phyloP scores from a whole-genome alignment of 1,140 invertebrate species.

The Drosophila biarmipes region DNA sequence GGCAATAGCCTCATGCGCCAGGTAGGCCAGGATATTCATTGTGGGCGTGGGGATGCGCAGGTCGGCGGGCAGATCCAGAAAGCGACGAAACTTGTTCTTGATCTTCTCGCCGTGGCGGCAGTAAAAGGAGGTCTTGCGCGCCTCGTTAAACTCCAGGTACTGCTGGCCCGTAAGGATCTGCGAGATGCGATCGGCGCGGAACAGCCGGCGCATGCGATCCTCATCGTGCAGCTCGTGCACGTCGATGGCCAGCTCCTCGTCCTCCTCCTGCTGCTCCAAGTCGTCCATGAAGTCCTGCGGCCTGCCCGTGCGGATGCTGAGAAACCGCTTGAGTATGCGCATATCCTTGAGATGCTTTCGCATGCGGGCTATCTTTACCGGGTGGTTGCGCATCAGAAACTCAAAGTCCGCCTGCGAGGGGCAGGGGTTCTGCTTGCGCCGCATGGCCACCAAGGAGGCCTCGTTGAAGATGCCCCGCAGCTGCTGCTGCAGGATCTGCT shows the following conservation, averaged over 20 bases:
- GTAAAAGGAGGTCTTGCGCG: conserved; percentile 82
- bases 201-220: conserved; percentile 78
- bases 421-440: conserved; percentile 73
- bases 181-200: conserved; percentile 82
- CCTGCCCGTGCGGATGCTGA: conserved; percentile 72
- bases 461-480: conserved; percentile 81
- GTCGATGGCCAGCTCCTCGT: conserved; percentile 77
- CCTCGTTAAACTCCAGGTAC: conserved; percentile 80
- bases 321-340: conserved; percentile 73
- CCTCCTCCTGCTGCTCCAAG: conserved; percentile 73
- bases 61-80: conserved; percentile 74
- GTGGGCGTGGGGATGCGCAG: conserved; percentile 74
- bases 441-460: conserved; percentile 78
- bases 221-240: conserved; percentile 79
- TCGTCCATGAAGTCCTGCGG: conserved; percentile 77
- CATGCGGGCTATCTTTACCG: conserved; percentile 81
- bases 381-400: conserved; percentile 81
- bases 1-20: conserved; percentile 83
- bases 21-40: conserved; percentile 82
- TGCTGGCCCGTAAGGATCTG: conserved; percentile 79
- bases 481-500: conserved; percentile 83
- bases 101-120: conserved; percentile 81
- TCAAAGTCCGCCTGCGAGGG: conserved; percentile 83
- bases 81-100: conserved; percentile 80
- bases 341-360: conserved; percentile 81